Evolutionary conservation across 2,888 invertebrate species (phyloP).

Genomic region (Neoascia interrupta): DNA sequence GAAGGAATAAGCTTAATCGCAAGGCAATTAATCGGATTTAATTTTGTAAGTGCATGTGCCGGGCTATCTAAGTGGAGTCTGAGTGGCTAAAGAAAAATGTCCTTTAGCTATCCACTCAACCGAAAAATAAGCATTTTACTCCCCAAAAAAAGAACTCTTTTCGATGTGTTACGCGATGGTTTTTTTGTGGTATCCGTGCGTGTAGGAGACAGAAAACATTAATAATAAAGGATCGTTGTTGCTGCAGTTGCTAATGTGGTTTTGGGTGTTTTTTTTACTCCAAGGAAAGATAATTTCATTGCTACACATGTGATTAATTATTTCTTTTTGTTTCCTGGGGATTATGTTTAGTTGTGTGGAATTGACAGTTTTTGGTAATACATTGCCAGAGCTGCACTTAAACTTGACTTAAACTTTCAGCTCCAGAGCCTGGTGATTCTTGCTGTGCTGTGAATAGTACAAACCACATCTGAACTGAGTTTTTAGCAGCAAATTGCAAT

Average conservation of each 20-base stretch:
- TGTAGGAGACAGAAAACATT: conserved; percentile 19
- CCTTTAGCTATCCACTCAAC: conserved; percentile 17
- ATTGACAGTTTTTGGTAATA: background rate
- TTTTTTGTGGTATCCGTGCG: conserved; percentile 7
- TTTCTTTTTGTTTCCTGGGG: background rate
- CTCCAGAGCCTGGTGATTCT: too few species aligned
- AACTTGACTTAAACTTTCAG: too few species aligned
- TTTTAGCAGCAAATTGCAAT: too few species aligned
- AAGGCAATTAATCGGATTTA: conserved; percentile 56
- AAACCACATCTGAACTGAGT: too few species aligned
- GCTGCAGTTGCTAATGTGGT: background rate
- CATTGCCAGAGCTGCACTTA: too few species aligned
- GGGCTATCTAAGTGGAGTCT: conserved; percentile 42
- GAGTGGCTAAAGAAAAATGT: conserved; percentile 54
- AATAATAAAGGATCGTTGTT: conserved; percentile 27
- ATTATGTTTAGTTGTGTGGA: background rate
- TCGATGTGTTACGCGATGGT: background rate
- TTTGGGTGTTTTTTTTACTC: background rate
- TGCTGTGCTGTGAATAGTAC: too few species aligned
- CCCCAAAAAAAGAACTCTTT: background rate
- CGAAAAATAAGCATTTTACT: background rate
- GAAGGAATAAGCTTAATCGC: background rate
- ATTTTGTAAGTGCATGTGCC: conserved; percentile 44
- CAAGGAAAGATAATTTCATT: background rate
- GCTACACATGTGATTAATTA: conserved; percentile 9